These are phyloP conservation scores for Drosophila macrothrix DNA, from an alignment of 2,888 invertebrate species.

Conservation along the genomic window DNA sequence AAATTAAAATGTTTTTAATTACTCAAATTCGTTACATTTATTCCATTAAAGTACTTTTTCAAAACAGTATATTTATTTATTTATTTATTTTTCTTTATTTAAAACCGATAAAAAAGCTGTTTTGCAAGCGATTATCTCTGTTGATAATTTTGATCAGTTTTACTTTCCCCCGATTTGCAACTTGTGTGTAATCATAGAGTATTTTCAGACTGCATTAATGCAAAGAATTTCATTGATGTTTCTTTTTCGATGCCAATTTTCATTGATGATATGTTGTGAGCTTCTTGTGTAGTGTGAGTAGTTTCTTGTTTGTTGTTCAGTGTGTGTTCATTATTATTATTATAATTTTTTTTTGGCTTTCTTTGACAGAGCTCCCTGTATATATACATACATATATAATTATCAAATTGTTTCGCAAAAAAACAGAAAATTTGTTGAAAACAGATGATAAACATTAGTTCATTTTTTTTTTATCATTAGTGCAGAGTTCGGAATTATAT, in stretches of 20 bases:
- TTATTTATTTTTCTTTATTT: constrained; percentile 12
- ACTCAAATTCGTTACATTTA: constrained; percentile 32
- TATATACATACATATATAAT: constrained; percentile 52
- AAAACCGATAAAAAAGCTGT: constrained; percentile 2
- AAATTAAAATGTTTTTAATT: constrained; percentile 8
- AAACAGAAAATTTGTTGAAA: constrained; percentile 57
- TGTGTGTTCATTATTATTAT: constrained; percentile 34
- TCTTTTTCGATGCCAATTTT: constrained; percentile 55
- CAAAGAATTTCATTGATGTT: constrained; percentile 1
- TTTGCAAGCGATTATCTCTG: background rate
- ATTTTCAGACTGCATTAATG: constrained; percentile 10
- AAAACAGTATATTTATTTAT: background rate
- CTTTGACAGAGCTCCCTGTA: constrained; percentile 78
- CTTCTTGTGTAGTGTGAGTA: constrained; percentile 48
- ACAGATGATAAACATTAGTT: constrained; percentile 82
- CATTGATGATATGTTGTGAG: constrained; percentile 49
- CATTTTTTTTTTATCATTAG: constrained; percentile 28
- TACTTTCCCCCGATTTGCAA: constrained; percentile 16
- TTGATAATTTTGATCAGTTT: background rate
- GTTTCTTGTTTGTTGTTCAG: constrained; percentile 50
- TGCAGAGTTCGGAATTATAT: constrained; percentile 23
- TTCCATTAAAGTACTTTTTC: constrained; percentile 18
- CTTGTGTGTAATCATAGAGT: constrained; percentile 26
- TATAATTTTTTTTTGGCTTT: constrained; percentile 56
- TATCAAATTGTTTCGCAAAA: constrained; percentile 51